Conservation (phyloP, 2,113 vertebrate species). For the Hymenochirus boettgeri region DNA sequence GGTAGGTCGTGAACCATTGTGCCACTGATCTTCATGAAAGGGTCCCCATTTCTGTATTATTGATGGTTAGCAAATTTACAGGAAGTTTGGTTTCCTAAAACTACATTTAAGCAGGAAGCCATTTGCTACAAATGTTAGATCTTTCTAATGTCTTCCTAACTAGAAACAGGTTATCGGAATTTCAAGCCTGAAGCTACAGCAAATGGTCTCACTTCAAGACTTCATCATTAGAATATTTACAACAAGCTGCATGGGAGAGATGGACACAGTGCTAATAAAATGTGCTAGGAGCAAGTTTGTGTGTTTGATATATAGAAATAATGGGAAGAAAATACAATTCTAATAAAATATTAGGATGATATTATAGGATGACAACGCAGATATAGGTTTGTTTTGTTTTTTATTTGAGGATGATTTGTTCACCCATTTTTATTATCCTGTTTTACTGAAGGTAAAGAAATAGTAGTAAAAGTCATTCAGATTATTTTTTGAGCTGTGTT, state of each 20-base stretch:
- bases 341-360: no score
- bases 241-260: slow-evolving; percentile 84
- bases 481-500: no score
- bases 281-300: slow-evolving; percentile 76
- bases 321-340: slow-evolving; percentile 58
- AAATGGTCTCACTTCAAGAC: slow-evolving; percentile 84
- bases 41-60: slow-evolving; percentile 46
- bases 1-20: neutral
- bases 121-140: slow-evolving; percentile 92
- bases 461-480: no score
- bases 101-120: slow-evolving; percentile 96
- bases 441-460: no score
- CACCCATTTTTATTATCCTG: no score
- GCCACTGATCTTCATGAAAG: slow-evolving; percentile 33
- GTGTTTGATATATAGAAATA: slow-evolving; percentile 66
- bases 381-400: no score
- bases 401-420: no score
- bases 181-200: slow-evolving; percentile 83
- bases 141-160: slow-evolving; percentile 98
- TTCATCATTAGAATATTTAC: slow-evolving; percentile 92
- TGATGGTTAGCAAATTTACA: slow-evolving; percentile 83
- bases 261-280: slow-evolving; percentile 90
- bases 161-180: slow-evolving; percentile 93
- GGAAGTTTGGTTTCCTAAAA: slow-evolving; percentile 94
- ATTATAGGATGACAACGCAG: no score